These are phyloP conservation scores for Anas acuta DNA, from an alignment of 2,797 vertebrate species.

Conservation along the genomic window DNA sequence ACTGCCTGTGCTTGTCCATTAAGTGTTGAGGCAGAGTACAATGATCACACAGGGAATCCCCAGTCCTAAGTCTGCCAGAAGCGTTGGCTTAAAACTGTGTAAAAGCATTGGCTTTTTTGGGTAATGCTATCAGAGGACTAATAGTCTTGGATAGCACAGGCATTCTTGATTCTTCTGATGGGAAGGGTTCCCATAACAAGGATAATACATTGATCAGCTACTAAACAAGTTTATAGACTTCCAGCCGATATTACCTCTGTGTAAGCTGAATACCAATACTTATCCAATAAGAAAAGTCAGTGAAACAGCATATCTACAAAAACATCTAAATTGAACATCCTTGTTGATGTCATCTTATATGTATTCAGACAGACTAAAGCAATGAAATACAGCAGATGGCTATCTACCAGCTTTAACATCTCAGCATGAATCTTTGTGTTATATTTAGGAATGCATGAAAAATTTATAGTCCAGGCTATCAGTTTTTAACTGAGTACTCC, in stretches of 20 bases:
- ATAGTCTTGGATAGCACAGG: background rate
- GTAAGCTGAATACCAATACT: background rate
- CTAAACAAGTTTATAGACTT: background rate
- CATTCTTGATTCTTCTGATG: background rate
- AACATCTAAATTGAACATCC: background rate
- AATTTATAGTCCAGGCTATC: background rate
- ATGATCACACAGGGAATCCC: background rate
- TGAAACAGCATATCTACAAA: background rate
- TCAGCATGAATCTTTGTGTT: background rate
- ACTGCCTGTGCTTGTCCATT: background rate
- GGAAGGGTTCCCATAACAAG: fast-evolving
- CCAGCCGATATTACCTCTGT: fast-evolving
- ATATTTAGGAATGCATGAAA: background rate
- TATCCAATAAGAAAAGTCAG: background rate
- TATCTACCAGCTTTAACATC: background rate
- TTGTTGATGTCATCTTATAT: background rate
- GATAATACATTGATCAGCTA: background rate
- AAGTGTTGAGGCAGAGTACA: background rate
- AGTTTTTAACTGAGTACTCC: background rate
- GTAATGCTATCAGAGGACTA: background rate
- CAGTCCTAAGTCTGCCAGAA: background rate
- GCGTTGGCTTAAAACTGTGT: background rate
- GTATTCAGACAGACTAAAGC: background rate
- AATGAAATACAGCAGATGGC: background rate
- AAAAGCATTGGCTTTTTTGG: background rate